Evolutionary conservation across 2,888 invertebrate species (phyloP).

Genomic region (Scaeva pyrastri): DNA sequence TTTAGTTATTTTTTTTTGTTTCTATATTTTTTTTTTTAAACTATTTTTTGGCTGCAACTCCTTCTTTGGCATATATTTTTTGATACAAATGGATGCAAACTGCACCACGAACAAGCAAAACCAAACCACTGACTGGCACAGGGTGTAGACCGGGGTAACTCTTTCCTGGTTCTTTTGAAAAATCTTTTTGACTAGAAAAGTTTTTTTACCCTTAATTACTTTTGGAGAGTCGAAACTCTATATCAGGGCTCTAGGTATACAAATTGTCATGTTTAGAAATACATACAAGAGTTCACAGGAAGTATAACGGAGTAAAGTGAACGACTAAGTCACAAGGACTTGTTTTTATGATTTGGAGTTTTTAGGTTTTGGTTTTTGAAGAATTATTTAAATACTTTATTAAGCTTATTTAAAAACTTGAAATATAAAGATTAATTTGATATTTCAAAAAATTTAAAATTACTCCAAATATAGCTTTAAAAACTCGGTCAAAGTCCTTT

Average conservation of each 20-base stretch:
- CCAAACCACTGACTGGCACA: background rate
- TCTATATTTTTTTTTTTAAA: background rate
- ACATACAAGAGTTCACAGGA: background rate
- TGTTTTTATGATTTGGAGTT: background rate
- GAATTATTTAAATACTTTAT: too few species aligned
- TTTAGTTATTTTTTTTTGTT: background rate
- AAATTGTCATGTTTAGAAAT: background rate
- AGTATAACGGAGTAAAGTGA: background rate
- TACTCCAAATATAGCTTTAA: too few species aligned
- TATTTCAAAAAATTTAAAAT: too few species aligned
- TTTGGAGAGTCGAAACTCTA: slow-evolving; percentile 17
- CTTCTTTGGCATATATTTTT: background rate
- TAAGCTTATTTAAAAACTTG: too few species aligned
- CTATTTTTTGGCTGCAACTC: background rate
- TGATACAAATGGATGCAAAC: background rate
- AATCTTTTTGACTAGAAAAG: slow-evolving; percentile 41
- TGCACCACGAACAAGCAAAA: background rate
- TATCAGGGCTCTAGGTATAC: background rate
- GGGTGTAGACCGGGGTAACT: too few species aligned
- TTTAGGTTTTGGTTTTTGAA: too few species aligned
- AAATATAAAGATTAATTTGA: too few species aligned
- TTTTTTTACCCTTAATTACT: slow-evolving; percentile 60
- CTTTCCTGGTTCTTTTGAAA: background rate
- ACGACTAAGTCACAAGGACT: background rate
- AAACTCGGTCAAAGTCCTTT: too few species aligned